Conservation (phyloP, 2,888 invertebrate genomes). For the Zelleria hepariella region DNA sequence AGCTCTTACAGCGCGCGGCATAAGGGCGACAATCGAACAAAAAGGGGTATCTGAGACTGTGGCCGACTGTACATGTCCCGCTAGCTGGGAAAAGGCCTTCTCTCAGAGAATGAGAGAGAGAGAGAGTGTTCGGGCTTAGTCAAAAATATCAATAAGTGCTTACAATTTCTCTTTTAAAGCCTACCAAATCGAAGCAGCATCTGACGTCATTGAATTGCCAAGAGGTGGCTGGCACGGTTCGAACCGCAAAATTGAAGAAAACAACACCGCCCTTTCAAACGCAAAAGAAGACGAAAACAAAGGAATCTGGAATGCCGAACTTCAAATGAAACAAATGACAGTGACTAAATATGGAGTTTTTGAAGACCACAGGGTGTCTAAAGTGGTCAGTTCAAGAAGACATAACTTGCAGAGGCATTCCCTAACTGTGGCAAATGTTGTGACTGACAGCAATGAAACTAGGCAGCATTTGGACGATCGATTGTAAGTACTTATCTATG, state of each 20-base stretch:
- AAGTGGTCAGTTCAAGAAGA: conserved; percentile 35
- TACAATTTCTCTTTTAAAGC: not conserved
- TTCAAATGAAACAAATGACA: not conserved
- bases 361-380: conserved; percentile 36
- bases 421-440: conserved; percentile 47
- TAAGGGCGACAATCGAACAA: too few relatives aligned
- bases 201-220: not conserved
- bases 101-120: too few relatives aligned
- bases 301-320: not conserved
- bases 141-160: too few relatives aligned
- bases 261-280: not conserved
- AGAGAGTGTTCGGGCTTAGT: too few relatives aligned
- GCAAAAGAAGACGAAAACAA: conserved; percentile 7
- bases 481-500: conserved; percentile 43
- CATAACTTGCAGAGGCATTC: conserved; percentile 34
- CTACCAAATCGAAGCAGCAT: not conserved
- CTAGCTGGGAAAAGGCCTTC: too few relatives aligned
- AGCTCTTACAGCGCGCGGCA: too few relatives aligned
- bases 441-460: conserved; percentile 54
- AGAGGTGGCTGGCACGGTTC: not conserved
- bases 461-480: conserved; percentile 48
- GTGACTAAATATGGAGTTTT: conserved; percentile 28
- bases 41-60: too few relatives aligned
- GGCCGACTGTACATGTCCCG: too few relatives aligned
- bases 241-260: not conserved